Evolutionary conservation across 2,888 invertebrate genomes (phyloP), one percentile per base, ranked within the genome.

Genomic region (Diplazon laetatorius): DNA sequence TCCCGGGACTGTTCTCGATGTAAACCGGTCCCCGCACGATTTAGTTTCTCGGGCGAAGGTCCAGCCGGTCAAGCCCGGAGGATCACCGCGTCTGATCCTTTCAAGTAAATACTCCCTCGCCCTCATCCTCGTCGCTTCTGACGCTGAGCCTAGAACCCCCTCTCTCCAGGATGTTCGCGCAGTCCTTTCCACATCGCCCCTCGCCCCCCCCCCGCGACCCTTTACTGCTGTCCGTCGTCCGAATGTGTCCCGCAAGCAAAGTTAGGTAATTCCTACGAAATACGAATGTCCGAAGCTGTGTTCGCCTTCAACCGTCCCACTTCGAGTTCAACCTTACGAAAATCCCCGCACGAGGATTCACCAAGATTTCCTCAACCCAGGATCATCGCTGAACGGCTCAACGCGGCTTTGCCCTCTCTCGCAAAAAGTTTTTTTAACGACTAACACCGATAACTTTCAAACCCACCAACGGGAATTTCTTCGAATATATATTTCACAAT

Each of bases 31-130:
- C n/a, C 83, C 85, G 69, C 59, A 71, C 82, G 85, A 85, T 86
- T 87, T 83, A 85, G 80, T 76, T 81, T 8, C 82, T 83, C 22
- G 14, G 82, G 60, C 74, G 80, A 80, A 74, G 57, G 14, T 65
- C 55, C 70, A 69, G 83, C 80, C 76, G 82, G 86, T 84, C 83
- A 82, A 76, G 55, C 80, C n/a, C 78, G 76, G 68, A 84, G 87
- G 75, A 88, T 89, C 86, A 75, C 55, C 39, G 85, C 82, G 78
- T 85, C 85, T 87, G 87, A 88, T 88, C 88, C 88, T 85, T 83
- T 76, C 81, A 84, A 84, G 84, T 82, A 84, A 82, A 84, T 81
- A 81, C 77, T 68, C 59, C 76, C n/a, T 68, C 71, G 60, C 78
- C 78, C 82, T 75, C 79, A 79, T 79, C 81, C 69, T 71, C 50